Evolutionary conservation across 1,140 invertebrate species (phyloP).

Genomic region (Pararge aegeria): DNA sequence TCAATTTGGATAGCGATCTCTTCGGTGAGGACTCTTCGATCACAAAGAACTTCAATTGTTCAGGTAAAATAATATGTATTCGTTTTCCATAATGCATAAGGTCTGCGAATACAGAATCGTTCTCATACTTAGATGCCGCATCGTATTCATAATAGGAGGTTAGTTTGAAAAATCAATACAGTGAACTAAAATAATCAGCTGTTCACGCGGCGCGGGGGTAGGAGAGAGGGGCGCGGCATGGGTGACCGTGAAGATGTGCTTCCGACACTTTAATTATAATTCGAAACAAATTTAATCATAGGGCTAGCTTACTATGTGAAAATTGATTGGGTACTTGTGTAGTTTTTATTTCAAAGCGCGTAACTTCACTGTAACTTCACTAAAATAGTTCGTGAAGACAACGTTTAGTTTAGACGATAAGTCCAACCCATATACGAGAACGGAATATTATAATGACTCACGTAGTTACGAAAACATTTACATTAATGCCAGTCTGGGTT

Average conservation of each 20-base stretch:
- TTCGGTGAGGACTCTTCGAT: constrained; percentile 65
- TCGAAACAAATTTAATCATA: constrained; percentile 21
- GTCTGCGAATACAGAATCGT: neutral
- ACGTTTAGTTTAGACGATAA: too few species aligned
- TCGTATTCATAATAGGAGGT: constrained; percentile 43
- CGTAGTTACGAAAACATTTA: constrained; percentile 36
- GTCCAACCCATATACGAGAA: constrained; percentile 21
- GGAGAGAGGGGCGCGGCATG: constrained; percentile 63
- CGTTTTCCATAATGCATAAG: constrained; percentile 20
- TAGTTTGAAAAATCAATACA: constrained; percentile 79
- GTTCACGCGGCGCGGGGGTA: constrained; percentile 60
- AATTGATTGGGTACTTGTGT: too few species aligned
- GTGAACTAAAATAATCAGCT: constrained; percentile 78
- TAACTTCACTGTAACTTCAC: too few species aligned
- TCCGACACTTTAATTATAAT: constrained; percentile 32
- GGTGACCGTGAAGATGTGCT: constrained; percentile 61
- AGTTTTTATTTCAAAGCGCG: too few species aligned
- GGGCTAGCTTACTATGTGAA: neutral
- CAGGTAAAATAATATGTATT: constrained; percentile 60
- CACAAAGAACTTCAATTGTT: constrained; percentile 79
- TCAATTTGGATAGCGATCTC: constrained; percentile 78
- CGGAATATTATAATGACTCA: constrained; percentile 47
- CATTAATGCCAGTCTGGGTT: constrained; percentile 28
- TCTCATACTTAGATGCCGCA: constrained; percentile 15
- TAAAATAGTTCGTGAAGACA: too few species aligned